Evolutionary conservation across 2,113 vertebrate genomes (phyloP), one percentile per base, ranked within the genome.

Genomic region (Axis porcinus): DNA sequence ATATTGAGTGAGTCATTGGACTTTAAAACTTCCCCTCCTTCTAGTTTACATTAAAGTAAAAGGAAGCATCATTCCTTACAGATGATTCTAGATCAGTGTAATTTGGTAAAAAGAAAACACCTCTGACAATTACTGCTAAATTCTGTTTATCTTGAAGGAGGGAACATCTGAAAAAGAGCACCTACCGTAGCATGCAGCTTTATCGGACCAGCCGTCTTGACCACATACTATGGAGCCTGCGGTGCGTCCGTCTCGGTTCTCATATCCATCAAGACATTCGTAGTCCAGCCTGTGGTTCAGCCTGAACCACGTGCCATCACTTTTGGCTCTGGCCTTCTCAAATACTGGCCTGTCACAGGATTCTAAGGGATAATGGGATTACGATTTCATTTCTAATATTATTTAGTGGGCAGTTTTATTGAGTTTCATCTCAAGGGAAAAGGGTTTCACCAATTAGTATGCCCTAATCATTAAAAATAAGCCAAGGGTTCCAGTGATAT

Each of bases 291-390:
- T 67, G 62, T 91, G 87, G 28, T 84, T 78, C 67, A 91, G 25
- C 36, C 78, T 87, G 83, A 88, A 89, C 94, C 76, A 55, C 0
- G 9, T 19, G n/a, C 2, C 1, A 6, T 16, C 14, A 14, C 21
- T 47, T 81, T 54, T 43, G 27, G 17, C 2, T 89, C 50, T n/a
- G 84, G 97, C 74, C 96, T 98, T 50, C 17, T 17, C 1, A 2
- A 87, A 43, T 33, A 1, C 0, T 62, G 96, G 85, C 7, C 1
- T 70, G 92, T 12, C 5, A 97, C 98, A 99, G 8, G 92, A 97
- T 62, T 74, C 98, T 98, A 95, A 67, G 60, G 86, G 47, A 97
- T 30, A 60, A 97, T 96, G 93, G 54, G 89, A 67, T 55, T 2
- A 21, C 4, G 5, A 27, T 55, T 92, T 64, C 7, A 64, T 57